These are phyloP conservation scores for Noctuana brunneofusca DNA, from an alignment of 2,888 invertebrate genomes.

Conservation along the genomic window DNA sequence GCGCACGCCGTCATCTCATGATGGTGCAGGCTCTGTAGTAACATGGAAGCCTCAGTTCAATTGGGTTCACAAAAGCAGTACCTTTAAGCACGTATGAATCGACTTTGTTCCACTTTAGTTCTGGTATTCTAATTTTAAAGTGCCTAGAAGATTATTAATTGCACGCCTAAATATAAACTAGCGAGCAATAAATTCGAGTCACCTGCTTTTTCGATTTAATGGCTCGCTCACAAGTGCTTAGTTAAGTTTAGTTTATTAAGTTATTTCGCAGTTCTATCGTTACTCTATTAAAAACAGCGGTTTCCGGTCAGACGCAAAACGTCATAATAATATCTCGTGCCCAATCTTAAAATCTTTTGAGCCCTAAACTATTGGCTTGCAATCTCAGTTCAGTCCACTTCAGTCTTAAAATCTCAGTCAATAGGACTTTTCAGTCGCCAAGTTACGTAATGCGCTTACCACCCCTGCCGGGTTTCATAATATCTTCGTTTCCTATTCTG, in stretches of 20 bases:
- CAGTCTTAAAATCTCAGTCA: constrained; percentile 20
- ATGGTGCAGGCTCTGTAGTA: constrained; percentile 30
- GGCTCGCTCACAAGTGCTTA: too few relatives aligned
- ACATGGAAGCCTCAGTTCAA: neutral
- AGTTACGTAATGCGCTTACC: constrained; percentile 42
- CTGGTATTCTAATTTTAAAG: neutral
- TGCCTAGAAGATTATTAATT: neutral
- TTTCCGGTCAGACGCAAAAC: too few relatives aligned
- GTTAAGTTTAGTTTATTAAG: too few relatives aligned
- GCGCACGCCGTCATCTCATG: constrained; percentile 62
- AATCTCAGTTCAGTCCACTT: constrained; percentile 16
- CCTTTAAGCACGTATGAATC: neutral
- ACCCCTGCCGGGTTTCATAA: constrained; percentile 44
- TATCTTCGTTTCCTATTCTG: constrained; percentile 46
- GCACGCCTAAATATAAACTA: too few relatives aligned
- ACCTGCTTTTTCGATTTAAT: too few relatives aligned
- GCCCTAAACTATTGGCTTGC: constrained; percentile 6
- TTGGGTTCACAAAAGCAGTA: neutral
- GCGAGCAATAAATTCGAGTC: too few relatives aligned
- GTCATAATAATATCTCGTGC: too few relatives aligned
- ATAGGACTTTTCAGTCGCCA: constrained; percentile 33
- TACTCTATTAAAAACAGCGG: too few relatives aligned
- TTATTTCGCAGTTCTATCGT: too few relatives aligned
- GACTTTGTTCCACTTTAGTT: neutral
- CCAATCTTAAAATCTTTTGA: neutral